Conservation (phyloP, 2,797 vertebrate genomes). For the Serranus cabrilla region DNA sequence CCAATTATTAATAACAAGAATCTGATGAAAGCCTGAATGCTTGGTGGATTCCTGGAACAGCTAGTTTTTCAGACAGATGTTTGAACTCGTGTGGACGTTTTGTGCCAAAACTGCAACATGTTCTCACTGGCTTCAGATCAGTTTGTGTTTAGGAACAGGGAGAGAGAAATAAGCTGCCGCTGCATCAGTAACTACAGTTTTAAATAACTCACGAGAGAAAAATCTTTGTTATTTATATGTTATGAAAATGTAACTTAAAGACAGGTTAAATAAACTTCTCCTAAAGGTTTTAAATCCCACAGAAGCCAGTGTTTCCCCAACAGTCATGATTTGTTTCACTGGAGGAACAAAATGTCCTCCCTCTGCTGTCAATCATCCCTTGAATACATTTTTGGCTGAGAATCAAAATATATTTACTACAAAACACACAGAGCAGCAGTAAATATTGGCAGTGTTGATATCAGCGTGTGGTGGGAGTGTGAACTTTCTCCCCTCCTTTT, state of each 20-base stretch:
- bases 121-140: slow-evolving; percentile 31
- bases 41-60: slow-evolving; percentile 30
- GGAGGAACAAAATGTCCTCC: slow-evolving; percentile 3
- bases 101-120: slow-evolving; percentile 32
- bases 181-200: background rate
- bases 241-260: background rate
- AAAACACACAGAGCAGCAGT: slow-evolving; percentile 26
- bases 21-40: slow-evolving; percentile 46
- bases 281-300: background rate
- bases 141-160: slow-evolving; percentile 26
- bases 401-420: slow-evolving; percentile 22
- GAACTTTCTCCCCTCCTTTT: slow-evolving; percentile 52
- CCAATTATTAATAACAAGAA: slow-evolving; percentile 61
- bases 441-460: slow-evolving; percentile 54
- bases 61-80: slow-evolving; percentile 56
- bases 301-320: background rate
- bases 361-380: slow-evolving; percentile 16
- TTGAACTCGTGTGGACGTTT: slow-evolving; percentile 55
- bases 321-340: slow-evolving; percentile 8
- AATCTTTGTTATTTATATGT: slow-evolving; percentile 5
- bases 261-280: background rate
- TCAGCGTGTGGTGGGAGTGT: slow-evolving; percentile 18
- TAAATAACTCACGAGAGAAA: background rate
- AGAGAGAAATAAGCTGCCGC: slow-evolving; percentile 22
- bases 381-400: background rate